phyloP scores from a whole-genome alignment of 2,797 vertebrate genomes.

The Anolis apletophallus region DNA sequence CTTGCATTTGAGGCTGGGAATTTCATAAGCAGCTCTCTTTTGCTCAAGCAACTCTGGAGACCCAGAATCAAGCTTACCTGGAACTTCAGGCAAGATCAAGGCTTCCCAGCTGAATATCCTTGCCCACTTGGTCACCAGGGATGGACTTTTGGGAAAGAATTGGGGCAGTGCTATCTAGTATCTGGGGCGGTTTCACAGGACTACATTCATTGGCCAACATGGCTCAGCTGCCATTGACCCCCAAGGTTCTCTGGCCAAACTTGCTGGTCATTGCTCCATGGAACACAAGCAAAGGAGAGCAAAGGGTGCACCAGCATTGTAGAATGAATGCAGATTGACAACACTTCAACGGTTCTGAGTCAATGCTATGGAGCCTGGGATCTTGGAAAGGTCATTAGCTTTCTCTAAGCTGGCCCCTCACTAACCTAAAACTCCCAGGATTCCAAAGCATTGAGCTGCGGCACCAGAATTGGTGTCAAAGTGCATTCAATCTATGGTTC shows the following conservation, averaged over 20 bases:
- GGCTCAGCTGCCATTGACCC: not conserved
- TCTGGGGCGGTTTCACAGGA: too few species aligned
- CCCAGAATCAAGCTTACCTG: not conserved
- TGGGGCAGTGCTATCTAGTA: too few species aligned
- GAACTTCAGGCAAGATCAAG: not conserved
- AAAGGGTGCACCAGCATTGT: too few species aligned
- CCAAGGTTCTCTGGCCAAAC: not conserved
- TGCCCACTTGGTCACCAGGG: not conserved
- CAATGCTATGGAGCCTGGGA: too few species aligned
- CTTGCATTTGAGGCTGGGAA: not conserved
- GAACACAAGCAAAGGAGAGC: not conserved
- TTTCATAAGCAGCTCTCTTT: slow-evolving; percentile 19
- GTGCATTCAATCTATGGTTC: too few species aligned
- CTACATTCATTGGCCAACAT: not conserved
- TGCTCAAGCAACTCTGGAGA: not conserved
- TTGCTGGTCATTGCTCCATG: not conserved
- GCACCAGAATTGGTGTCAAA: too few species aligned
- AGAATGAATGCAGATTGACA: too few species aligned
- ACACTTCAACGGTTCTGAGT: too few species aligned
- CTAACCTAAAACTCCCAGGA: too few species aligned
- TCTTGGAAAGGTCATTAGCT: too few species aligned
- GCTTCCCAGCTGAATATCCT: not conserved
- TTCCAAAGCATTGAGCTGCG: too few species aligned
- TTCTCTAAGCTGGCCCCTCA: too few species aligned
- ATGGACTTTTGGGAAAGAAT: not conserved